Conservation (phyloP, 2,113 vertebrate species). For the Siniperca chuatsi region DNA sequence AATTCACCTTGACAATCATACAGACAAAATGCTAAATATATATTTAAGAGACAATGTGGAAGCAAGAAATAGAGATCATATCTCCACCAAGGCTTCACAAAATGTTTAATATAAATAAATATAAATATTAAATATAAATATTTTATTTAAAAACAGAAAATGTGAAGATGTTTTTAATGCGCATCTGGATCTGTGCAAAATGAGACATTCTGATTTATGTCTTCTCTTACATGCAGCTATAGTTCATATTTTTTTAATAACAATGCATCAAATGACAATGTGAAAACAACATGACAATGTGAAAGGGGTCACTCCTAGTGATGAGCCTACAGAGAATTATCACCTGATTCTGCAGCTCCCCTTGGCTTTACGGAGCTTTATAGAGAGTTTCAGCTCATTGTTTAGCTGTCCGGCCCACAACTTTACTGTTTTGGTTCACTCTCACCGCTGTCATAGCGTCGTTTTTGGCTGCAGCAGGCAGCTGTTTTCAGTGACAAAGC, state of each 20-base stretch:
- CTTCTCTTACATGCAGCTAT: background rate
- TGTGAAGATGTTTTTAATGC: background rate
- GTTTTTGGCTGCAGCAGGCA: too few relatives aligned
- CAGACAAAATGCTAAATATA: conserved; percentile 22
- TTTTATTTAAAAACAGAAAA: background rate
- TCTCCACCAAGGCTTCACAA: background rate
- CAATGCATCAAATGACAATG: background rate
- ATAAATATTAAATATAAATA: background rate
- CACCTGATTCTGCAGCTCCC: background rate
- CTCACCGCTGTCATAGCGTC: background rate
- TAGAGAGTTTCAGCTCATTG: background rate
- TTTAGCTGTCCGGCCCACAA: background rate
- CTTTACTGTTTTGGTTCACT: background rate
- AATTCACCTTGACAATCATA: conserved; percentile 46
- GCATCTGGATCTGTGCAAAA: background rate
- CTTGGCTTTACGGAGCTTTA: background rate
- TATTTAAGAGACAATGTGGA: conserved; percentile 11
- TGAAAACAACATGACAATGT: background rate
- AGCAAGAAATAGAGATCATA: conserved; percentile 4
- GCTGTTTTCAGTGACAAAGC: background rate
- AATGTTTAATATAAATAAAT: too few relatives aligned
- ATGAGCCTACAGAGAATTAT: background rate
- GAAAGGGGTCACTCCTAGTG: background rate
- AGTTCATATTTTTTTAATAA: background rate
- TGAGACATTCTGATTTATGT: background rate